Percentiles rank a stretch among this genome's conserved stretches.
Evolutionary conservation across 2,888 invertebrate species (phyloP).

Genomic region (Conistra vaccinii): DNA sequence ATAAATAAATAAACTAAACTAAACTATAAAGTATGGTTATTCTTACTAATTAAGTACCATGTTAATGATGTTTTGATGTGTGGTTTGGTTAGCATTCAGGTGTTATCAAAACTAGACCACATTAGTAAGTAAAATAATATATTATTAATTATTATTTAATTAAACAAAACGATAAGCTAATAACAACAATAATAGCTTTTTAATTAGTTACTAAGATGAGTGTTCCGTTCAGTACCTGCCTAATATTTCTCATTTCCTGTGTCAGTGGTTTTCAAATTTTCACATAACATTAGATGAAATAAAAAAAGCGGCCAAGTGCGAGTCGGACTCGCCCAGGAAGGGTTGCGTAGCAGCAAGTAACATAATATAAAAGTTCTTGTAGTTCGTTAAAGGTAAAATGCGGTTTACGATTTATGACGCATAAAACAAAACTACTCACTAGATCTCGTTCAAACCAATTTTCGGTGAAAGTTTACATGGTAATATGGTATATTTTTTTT

Average conservation of each 20-base stretch:
- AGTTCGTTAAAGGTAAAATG: too few relatives aligned
- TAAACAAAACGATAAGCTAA: background rate
- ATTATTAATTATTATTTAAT: background rate
- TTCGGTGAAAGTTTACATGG: too few relatives aligned
- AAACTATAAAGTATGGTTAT: conserved; percentile 1
- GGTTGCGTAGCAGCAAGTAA: too few relatives aligned
- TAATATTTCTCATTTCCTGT: background rate
- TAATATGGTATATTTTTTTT: too few relatives aligned
- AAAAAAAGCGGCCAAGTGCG: too few relatives aligned
- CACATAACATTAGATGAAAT: too few relatives aligned
- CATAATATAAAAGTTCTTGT: too few relatives aligned
- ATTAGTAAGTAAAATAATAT: background rate
- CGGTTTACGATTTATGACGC: too few relatives aligned
- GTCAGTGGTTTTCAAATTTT: conserved; percentile 19
- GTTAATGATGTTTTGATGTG: conserved; percentile 29
- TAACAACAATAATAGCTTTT: background rate
- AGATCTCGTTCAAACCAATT: too few relatives aligned
- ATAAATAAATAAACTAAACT: too few relatives aligned
- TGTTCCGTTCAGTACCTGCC: background rate
- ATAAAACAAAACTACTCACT: too few relatives aligned
- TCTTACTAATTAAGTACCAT: conserved; percentile 8
- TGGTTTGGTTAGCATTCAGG: background rate
- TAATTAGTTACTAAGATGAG: background rate
- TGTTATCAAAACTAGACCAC: background rate
- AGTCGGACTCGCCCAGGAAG: too few relatives aligned